These are phyloP conservation scores for Pluvialis apricaria DNA, from an alignment of 2,113 vertebrate genomes.

Conservation along the genomic window DNA sequence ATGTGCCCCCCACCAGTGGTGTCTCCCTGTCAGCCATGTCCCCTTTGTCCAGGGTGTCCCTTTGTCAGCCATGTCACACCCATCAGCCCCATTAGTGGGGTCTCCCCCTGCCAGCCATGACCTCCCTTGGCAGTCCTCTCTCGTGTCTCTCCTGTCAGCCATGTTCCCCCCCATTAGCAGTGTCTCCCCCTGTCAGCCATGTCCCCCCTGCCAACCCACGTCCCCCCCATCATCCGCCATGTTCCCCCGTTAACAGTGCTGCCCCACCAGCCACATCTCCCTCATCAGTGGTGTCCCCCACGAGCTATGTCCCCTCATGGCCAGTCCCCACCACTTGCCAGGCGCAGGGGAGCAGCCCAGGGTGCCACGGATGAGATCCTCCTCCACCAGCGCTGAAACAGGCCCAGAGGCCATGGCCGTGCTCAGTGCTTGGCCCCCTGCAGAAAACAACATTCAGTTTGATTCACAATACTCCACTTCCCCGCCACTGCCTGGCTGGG, in stretches of 20 bases:
- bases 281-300: accelerated
- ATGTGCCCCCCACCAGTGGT: too few species aligned
- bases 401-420: neutral
- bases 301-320: neutral
- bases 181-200: neutral
- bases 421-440: accelerated
- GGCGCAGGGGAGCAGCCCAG: neutral
- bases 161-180: neutral
- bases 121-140: too few species aligned
- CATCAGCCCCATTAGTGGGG: too few species aligned
- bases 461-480: accelerated
- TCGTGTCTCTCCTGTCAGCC: neutral
- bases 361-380: accelerated
- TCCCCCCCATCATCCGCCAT: too few species aligned
- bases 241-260: neutral
- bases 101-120: neutral
- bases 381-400: neutral
- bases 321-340: neutral
- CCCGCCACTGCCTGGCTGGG: accelerated
- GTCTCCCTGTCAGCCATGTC: too few species aligned
- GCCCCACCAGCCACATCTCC: neutral
- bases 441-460: neutral
- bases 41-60: too few species aligned
- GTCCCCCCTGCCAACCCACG: neutral
- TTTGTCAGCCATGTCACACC: too few species aligned